phyloP scores from a whole-genome alignment of 2,888 invertebrate species.

The Tipula confusa region DNA sequence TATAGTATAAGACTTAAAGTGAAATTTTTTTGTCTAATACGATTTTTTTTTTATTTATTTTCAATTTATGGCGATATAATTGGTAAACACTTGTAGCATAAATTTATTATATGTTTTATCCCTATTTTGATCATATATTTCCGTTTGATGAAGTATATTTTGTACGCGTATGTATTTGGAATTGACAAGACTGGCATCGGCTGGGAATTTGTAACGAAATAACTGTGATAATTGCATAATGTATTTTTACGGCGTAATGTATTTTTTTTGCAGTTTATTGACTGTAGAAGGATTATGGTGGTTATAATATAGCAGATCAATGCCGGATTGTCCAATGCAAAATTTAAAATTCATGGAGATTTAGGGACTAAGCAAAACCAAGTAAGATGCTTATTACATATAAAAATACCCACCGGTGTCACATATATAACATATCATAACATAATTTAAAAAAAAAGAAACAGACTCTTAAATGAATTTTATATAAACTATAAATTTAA shows the following conservation, averaged over 20 bases:
- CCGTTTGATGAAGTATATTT: background rate
- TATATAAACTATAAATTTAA: background rate
- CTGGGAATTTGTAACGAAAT: background rate
- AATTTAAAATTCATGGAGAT: no score
- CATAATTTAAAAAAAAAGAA: background rate
- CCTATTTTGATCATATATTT: background rate
- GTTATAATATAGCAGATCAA: no score
- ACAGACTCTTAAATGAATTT: constrained; percentile 17
- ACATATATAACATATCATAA: background rate
- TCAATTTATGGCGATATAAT: background rate
- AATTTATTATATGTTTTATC: background rate
- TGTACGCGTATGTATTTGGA: background rate
- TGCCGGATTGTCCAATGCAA: no score
- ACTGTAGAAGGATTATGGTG: background rate
- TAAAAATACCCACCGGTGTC: background rate
- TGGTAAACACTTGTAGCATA: background rate
- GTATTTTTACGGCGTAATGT: background rate
- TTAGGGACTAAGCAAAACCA: no score
- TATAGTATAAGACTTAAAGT: background rate
- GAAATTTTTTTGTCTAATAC: background rate
- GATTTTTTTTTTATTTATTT: background rate
- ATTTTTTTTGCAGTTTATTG: background rate
- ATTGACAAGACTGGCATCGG: background rate
- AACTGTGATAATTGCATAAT: background rate
- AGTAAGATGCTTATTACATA: no score